Evolutionary conservation across 2,113 vertebrate species (phyloP), one percentile per base, ranked within the genome.

Genomic region (Dascyllus trimaculatus): DNA sequence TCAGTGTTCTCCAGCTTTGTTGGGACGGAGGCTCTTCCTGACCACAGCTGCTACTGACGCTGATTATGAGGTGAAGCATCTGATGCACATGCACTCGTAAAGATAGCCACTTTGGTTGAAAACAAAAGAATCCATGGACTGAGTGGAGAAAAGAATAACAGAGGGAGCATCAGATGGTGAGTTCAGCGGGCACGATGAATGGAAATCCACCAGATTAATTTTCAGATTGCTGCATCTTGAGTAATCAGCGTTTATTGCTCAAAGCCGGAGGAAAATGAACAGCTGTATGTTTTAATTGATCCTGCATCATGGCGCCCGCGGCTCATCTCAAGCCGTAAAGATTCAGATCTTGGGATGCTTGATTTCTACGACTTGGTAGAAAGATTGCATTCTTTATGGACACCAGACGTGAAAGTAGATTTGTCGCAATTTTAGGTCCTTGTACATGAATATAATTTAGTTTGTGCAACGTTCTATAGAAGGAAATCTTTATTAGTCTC

Each of bases 261-360:
- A 45, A 35, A 46, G 70, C 29, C 1, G 0, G 56, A 57, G 21
- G 71, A 64, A 60, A 67, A 64, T 9, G 61, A 86, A 61, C 75
- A 80, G 78, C 78, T 89, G 78, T 51, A 53, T 57, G 77, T 70
- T 43, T 13, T 81, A 78, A 80, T 73, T 73, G 80, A 88, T 75
- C 43, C 65, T 68, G 76, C 69, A 57, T 76, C 75, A 56, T 58
- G n/a, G 5, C 22, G 43, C 80, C 51, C 3, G 0, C 51, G 61
- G 61, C 60, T 71, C 19, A 13, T 53, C 4, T 56, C 40, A 43
- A 43, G 11, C 40, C 40, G 8, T 15, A 49, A 81, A 61, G 21
- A 74, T 7, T 48, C 18, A 22, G 8, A 62, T 58, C 35, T 62
- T 58, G 19, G 26, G 52, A 68, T 15, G 40, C 40, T 43, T 24